These are phyloP conservation scores for Neodiprion pinetum DNA, from an alignment of 1,140 invertebrate species.

Conservation along the genomic window DNA sequence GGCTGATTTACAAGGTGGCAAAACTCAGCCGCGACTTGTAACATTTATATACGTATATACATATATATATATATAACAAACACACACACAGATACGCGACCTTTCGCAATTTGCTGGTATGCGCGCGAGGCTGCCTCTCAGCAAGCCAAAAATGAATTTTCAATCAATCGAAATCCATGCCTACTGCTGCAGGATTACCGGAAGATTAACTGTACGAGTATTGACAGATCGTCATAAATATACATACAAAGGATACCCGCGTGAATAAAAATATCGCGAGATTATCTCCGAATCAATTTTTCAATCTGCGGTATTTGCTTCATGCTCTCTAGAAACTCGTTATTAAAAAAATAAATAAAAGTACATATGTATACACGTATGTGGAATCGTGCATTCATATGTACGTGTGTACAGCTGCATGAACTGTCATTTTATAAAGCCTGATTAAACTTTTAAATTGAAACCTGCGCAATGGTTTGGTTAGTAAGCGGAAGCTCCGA, in stretches of 20 bases:
- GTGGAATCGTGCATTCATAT: slow-evolving; percentile 10
- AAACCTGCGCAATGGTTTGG: slow-evolving; percentile 50
- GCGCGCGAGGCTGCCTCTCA: not conserved
- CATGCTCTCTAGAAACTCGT: no score
- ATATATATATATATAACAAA: no score
- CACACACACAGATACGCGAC: not conserved
- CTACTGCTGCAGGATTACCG: not conserved
- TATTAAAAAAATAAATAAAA: no score
- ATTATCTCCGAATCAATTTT: slow-evolving; percentile 5
- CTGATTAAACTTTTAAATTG: slow-evolving; percentile 65
- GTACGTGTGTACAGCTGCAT: slow-evolving; percentile 21
- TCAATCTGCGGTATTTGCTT: not conserved
- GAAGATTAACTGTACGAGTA: not conserved
- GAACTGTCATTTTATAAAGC: slow-evolving; percentile 56
- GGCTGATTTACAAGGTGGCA: not conserved
- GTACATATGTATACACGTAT: slow-evolving; percentile 24
- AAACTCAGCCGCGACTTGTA: no score
- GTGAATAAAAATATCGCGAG: not conserved
- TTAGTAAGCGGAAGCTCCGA: slow-evolving; percentile 61
- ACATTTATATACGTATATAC: no score
- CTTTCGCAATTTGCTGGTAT: not conserved
- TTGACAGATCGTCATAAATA: not conserved
- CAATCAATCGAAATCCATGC: not conserved
- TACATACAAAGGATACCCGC: not conserved
- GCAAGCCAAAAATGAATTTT: slow-evolving; percentile 3